These are phyloP conservation scores for Calameuta pallipes DNA, from an alignment of 2,888 invertebrate genomes.

Conservation along the genomic window DNA sequence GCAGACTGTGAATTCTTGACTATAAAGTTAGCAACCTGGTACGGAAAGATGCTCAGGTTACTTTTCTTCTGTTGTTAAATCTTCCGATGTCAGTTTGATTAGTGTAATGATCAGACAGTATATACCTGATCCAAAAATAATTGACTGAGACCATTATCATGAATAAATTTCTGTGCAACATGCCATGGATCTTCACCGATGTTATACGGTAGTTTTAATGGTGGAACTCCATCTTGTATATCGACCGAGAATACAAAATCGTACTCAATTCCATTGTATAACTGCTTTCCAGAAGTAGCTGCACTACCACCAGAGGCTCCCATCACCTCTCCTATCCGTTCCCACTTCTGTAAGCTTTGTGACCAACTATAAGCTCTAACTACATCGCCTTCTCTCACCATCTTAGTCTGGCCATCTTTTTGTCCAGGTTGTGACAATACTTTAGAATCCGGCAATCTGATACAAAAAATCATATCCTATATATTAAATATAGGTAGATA, in stretches of 20 bases:
- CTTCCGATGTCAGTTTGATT: not conserved
- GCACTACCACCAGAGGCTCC: constrained; percentile 79
- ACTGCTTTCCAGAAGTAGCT: constrained; percentile 77
- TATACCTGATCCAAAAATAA: constrained; percentile 82
- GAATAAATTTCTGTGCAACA: constrained; percentile 90
- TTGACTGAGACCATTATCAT: constrained; percentile 85
- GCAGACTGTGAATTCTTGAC: constrained; percentile 76
- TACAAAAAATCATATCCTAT: constrained; percentile 12
- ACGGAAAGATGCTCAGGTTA: constrained; percentile 11
- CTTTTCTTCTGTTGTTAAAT: not conserved
- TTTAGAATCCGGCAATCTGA: constrained; percentile 84
- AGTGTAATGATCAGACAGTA: not conserved
- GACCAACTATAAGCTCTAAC: constrained; percentile 87
- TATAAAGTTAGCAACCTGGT: constrained; percentile 90
- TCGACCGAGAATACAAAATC: constrained; percentile 98
- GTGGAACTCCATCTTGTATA: constrained; percentile 88
- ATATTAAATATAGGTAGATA: constrained; percentile 15
- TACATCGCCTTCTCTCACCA: constrained; percentile 80
- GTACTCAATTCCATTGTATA: constrained; percentile 90
- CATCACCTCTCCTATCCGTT: constrained; percentile 89
- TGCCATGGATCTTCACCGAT: constrained; percentile 91
- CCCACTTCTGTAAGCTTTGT: constrained; percentile 77
- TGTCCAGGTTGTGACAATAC: constrained; percentile 81
- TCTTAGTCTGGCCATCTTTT: constrained; percentile 85
- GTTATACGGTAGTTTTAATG: constrained; percentile 93